These are phyloP conservation scores for Trachelus tabidus DNA, from an alignment of 2,888 invertebrate species.

Conservation along the genomic window DNA sequence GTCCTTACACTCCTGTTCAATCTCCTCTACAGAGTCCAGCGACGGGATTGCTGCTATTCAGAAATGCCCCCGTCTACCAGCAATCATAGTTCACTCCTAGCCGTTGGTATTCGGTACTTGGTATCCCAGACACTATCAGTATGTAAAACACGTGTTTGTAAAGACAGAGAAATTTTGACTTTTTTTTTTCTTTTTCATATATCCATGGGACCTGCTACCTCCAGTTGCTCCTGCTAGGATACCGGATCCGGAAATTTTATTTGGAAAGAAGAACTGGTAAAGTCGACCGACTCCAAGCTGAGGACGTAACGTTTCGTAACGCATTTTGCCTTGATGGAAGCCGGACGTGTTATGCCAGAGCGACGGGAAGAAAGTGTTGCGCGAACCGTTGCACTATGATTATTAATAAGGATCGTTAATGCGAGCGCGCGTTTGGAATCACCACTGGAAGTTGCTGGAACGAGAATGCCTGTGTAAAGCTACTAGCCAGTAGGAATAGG, in stretches of 20 bases:
- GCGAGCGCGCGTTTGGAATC: neutral
- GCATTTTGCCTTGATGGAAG: conserved; percentile 8
- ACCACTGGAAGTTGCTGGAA: neutral
- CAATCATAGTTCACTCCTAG: neutral
- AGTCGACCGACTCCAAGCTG: neutral
- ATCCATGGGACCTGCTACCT: neutral
- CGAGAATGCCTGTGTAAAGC: neutral
- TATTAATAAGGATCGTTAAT: conserved; percentile 13
- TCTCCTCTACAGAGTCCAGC: neutral
- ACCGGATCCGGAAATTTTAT: neutral
- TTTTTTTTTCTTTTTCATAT: neutral
- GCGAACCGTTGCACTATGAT: conserved; percentile 10
- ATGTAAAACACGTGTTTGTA: too few species aligned
- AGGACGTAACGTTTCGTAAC: conserved; percentile 5
- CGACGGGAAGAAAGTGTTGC: conserved; percentile 17
- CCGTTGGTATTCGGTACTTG: too few species aligned
- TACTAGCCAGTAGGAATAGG: neutral
- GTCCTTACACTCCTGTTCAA: neutral
- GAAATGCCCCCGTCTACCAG: neutral
- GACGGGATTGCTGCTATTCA: neutral
- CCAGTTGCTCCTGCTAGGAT: neutral
- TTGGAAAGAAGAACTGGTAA: neutral
- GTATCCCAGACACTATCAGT: too few species aligned
- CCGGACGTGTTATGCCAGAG: conserved; percentile 5
- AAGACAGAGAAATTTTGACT: neutral